Evolutionary conservation across 2,888 invertebrate genomes (phyloP).

Genomic region (Oscheius sp.): DNA sequence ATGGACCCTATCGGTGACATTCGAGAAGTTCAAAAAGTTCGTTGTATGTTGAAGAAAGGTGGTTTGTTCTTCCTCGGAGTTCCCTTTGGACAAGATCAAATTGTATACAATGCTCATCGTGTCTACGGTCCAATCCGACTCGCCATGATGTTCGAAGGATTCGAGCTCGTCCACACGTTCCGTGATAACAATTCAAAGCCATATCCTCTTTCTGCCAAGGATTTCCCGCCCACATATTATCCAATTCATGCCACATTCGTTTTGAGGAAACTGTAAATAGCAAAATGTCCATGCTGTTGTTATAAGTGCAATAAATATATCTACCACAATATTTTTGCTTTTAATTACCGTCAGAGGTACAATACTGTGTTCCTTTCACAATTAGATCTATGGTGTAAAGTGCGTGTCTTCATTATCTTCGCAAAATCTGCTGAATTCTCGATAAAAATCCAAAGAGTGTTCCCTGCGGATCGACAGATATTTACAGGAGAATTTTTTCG

Average conservation of each 20-base stretch:
- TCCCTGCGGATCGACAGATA: too few relatives aligned
- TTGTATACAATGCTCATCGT: slow-evolving; percentile 24
- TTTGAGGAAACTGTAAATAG: not conserved
- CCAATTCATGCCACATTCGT: not conserved
- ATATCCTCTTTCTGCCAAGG: not conserved
- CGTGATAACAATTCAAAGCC: slow-evolving; percentile 7
- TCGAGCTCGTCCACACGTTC: slow-evolving; percentile 16
- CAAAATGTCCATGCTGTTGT: too few relatives aligned
- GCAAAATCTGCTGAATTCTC: too few relatives aligned
- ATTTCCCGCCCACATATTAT: not conserved
- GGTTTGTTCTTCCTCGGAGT: slow-evolving; percentile 38
- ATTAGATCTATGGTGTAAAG: too few relatives aligned
- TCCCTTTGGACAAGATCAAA: slow-evolving; percentile 22
- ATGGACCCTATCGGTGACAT: slow-evolving; percentile 46
- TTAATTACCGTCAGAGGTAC: too few relatives aligned
- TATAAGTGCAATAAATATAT: too few relatives aligned
- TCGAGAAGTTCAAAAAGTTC: slow-evolving; percentile 38
- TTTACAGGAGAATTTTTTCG: too few relatives aligned
- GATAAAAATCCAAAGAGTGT: too few relatives aligned
- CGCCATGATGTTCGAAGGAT: slow-evolving; percentile 22
- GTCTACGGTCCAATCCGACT: slow-evolving; percentile 19
- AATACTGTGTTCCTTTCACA: too few relatives aligned
- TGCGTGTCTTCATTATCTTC: too few relatives aligned
- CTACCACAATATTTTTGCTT: too few relatives aligned
- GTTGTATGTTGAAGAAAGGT: slow-evolving; percentile 35